Evolutionary conservation across 2,113 vertebrate genomes (phyloP).

Genomic region (Sporophila hypoxantha): DNA sequence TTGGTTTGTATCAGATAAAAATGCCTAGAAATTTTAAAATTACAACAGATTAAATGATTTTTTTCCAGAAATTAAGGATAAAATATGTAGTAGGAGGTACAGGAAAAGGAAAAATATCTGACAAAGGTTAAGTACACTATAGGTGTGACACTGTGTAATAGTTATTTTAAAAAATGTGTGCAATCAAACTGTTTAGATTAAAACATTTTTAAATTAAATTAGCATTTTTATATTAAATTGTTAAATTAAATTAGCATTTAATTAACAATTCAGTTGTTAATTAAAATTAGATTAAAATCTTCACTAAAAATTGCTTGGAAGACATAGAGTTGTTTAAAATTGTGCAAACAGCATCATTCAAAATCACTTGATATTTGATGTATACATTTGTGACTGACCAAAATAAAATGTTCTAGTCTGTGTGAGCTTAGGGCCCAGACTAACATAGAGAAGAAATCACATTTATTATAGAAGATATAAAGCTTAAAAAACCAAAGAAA

Average conservation of each 20-base stretch:
- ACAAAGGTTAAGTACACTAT: background rate
- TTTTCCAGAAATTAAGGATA: background rate
- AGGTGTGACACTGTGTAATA: background rate
- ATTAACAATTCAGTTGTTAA: no score
- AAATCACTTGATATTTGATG: background rate
- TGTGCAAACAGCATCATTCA: background rate
- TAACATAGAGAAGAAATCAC: background rate
- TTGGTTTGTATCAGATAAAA: background rate
- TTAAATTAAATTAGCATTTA: no score
- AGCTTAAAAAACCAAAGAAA: background rate
- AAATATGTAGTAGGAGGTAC: accelerated
- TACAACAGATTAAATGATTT: background rate
- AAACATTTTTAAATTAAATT: background rate
- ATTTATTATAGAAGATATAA: background rate
- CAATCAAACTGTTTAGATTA: conserved; percentile 7
- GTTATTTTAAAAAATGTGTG: background rate
- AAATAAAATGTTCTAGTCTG: background rate
- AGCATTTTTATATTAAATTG: no score
- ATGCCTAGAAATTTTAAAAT: background rate
- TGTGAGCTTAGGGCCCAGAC: background rate
- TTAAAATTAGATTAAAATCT: background rate
- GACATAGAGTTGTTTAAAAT: conserved; percentile 6
- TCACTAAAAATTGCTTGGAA: background rate
- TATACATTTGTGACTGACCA: background rate
- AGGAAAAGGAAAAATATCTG: background rate